Evolutionary conservation across 1,140 invertebrate genomes (phyloP).

Genomic region (Neodiprion fabricii): DNA sequence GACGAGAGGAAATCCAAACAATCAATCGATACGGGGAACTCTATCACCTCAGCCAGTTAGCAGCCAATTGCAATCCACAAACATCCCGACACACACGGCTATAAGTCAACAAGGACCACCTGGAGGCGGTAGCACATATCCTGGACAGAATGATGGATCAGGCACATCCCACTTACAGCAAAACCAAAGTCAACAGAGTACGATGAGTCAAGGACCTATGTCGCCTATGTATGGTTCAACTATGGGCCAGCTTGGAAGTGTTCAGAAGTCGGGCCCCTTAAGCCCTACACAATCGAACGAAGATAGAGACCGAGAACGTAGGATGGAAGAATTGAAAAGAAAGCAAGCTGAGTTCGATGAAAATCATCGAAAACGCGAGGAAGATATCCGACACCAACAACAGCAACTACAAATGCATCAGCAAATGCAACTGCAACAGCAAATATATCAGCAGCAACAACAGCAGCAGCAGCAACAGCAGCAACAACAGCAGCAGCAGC

Average conservation of each 20-base stretch:
- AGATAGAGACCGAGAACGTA: constrained; percentile 61
- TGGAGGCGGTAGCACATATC: constrained; percentile 34
- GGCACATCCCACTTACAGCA: constrained; percentile 23
- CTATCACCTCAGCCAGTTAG: constrained; percentile 45
- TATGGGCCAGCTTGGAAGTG: constrained; percentile 26
- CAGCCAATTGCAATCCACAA: constrained; percentile 46
- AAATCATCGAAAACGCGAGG: constrained; percentile 56
- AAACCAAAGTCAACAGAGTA: constrained; percentile 35
- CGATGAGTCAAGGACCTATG: constrained; percentile 29
- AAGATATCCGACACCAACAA: constrained; percentile 56
- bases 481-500: constrained; percentile 40
- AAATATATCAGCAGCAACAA: constrained; percentile 46
- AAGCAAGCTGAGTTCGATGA: constrained; percentile 62
- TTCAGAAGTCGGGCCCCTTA: constrained; percentile 37
- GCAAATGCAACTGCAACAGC: constrained; percentile 44
- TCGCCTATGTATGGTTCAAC: background rate
- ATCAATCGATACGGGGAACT: constrained; percentile 47
- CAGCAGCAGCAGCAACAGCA: constrained; percentile 46
- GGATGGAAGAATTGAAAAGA: constrained; percentile 64
- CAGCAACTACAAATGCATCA: constrained; percentile 44
- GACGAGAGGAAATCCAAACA: constrained; percentile 42
- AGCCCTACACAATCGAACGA: constrained; percentile 40
- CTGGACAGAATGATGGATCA: constrained; percentile 34
- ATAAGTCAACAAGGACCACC: constrained; percentile 37
- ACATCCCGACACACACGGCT: constrained; percentile 42